Percentiles rank a stretch among this genome's conserved stretches.
phyloP scores from a whole-genome alignment of 2,797 vertebrate genomes.

The Distichodus sexfasciatus region DNA sequence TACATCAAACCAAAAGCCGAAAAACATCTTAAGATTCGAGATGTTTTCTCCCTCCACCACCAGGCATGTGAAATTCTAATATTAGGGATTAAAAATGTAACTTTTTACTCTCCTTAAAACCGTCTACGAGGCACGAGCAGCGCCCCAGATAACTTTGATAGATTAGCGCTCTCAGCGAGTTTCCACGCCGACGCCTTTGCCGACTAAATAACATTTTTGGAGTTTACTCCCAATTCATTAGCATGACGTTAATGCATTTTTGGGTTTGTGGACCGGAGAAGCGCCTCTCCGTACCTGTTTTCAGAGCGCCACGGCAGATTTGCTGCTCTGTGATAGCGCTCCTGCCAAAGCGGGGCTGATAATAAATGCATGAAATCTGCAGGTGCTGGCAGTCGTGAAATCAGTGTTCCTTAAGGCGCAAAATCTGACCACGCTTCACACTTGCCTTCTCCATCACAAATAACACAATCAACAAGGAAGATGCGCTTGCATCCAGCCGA shows the following conservation, averaged over 20 bases:
- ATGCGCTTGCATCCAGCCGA: constrained; percentile 8
- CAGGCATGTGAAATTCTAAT: no score
- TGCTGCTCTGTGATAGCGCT: constrained; percentile 6
- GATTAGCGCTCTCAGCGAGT: neutral
- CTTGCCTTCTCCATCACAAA: constrained; percentile 20
- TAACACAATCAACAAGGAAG: constrained; percentile 29
- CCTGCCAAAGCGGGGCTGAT: constrained; percentile 29
- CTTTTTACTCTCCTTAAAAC: neutral
- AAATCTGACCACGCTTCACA: constrained; percentile 35
- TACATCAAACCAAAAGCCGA: no score
- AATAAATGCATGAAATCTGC: constrained; percentile 46
- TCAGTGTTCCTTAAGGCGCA: constrained; percentile 27
- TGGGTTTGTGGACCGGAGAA: neutral
- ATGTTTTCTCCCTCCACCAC: no score
- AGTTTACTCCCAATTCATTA: constrained; percentile 31
- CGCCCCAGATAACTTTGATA: neutral
- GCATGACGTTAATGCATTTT: neutral
- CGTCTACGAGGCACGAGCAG: neutral
- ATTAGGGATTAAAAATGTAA: neutral
- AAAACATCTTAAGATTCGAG: no score
- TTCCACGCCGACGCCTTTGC: neutral
- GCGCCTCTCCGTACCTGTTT: constrained; percentile 11
- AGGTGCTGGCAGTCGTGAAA: constrained; percentile 20
- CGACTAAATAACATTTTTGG: neutral
- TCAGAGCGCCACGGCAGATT: constrained; percentile 14